Base-by-base conservation (phyloP, 2,888 invertebrate genomes). In the Incurvaria masculella region DNA sequence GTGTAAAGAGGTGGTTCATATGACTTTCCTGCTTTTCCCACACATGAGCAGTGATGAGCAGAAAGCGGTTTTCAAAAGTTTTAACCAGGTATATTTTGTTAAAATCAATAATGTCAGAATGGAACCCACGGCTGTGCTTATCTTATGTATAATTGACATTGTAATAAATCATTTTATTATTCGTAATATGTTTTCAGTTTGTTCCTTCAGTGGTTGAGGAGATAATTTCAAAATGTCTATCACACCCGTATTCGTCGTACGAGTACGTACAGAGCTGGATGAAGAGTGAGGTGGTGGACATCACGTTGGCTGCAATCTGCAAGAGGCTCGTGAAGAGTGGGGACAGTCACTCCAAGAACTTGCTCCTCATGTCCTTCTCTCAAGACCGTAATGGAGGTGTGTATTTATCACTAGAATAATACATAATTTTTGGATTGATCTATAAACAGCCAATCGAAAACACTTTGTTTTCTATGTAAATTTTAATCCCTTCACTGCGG, bases 11-110 rank as follows among this genome's bases (percentile, higher is more conserved):
- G 67, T 86, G 2, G 69, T 87, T 2, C 83, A 86, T 57, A 67
- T 89, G 11, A 68, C 85, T 43, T 88, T 90, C 62, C 69, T 82
- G 49, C 59, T 87, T 44, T 60, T 86, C 50, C 69, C 71, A 26
- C 80, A 83, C 53, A 61, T 87, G 55, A 62, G 66, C 19, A 71
- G 79, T 27, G 64, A 66, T 0, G 81, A 85, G 45, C 83, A 83
- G 57, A 66, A 79, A 21, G 63, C 64, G 2, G 68, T 86, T 51
- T 71, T 88, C 51, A 64, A 74, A 19, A 75, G 76, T 0, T 71
- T 89, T 46, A 59, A 79, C 21, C 70, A 81, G 78, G 87, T 86
- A 59, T 67, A 52, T 33, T 23, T 23, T n/a, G n/a, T n/a, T n/a
- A n/a, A n/a, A n/a, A n/a, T n/a, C n/a, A n/a, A n/a, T n/a, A n/a